Evolutionary conservation across 1,140 invertebrate genomes (phyloP).

Genomic region (Drosophila navojoa): DNA sequence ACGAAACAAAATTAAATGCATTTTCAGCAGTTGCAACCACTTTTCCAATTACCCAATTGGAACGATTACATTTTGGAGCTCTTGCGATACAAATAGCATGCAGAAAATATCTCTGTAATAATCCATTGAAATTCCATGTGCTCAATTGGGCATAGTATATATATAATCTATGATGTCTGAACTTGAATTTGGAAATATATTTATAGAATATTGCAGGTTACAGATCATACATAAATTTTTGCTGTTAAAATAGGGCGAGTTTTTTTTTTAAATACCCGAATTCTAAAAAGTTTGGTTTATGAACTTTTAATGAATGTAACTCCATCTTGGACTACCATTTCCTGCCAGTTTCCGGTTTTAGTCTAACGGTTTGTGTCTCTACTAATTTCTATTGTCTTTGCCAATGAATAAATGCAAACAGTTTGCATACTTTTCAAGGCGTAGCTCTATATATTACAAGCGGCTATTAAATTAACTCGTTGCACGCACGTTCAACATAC

Average conservation of each 20-base stretch:
- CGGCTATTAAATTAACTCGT: background rate
- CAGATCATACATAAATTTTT: too few species aligned
- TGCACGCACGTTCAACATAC: background rate
- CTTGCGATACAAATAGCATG: background rate
- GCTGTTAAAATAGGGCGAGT: too few species aligned
- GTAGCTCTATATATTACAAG: background rate
- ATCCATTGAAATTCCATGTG: background rate
- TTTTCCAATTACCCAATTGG: constrained; percentile 7
- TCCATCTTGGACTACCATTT: too few species aligned
- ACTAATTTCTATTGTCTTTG: constrained; percentile 1
- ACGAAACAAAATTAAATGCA: constrained; percentile 30
- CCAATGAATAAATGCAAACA: too few species aligned
- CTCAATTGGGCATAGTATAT: too few species aligned
- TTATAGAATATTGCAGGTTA: too few species aligned
- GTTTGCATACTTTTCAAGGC: constrained; percentile 31
- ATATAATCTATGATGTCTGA: too few species aligned
- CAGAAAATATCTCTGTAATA: background rate
- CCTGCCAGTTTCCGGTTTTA: background rate
- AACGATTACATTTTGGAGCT: constrained; percentile 21
- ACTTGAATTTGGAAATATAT: too few species aligned
- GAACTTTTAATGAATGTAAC: too few species aligned
- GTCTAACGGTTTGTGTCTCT: constrained; percentile 8
- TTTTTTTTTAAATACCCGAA: too few species aligned
- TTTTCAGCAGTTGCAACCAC: constrained; percentile 1
- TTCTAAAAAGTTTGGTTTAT: too few species aligned